Conservation (phyloP, 1,140 invertebrate species). For the Popillia japonica region DNA sequence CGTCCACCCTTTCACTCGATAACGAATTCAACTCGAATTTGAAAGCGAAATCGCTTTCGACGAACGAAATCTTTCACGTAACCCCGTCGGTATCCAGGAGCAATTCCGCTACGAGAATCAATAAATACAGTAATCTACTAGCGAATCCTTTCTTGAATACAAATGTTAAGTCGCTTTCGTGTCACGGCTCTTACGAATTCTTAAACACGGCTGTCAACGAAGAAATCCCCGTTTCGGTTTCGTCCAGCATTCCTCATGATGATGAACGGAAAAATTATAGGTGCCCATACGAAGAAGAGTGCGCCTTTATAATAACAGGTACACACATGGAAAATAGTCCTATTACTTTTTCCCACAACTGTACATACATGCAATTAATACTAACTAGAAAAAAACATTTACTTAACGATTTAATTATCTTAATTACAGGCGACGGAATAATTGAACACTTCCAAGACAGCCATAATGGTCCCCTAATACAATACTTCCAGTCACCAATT, state of each 20-base stretch:
- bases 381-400: too few species aligned
- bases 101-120: conserved; percentile 47
- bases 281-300: conserved; percentile 44
- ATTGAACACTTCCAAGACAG: conserved; percentile 52
- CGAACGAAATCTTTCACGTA: conserved; percentile 56
- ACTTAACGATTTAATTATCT: too few species aligned
- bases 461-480: conserved; percentile 55
- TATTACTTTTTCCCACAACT: too few species aligned
- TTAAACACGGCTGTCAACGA: conserved; percentile 44
- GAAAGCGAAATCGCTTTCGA: conserved; percentile 57
- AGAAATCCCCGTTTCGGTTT: conserved; percentile 44
- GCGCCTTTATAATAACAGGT: conserved; percentile 16
- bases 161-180: conserved; percentile 45
- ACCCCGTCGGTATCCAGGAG: conserved; percentile 50
- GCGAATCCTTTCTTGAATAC: conserved; percentile 38
- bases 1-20: conserved; percentile 40
- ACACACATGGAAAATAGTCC: not conserved
- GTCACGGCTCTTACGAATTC: conserved; percentile 55
- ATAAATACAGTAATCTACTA: conserved; percentile 46
- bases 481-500: conserved; percentile 52
- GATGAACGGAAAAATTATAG: conserved; percentile 26
- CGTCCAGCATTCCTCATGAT: too few species aligned
- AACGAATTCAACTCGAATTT: conserved; percentile 47
- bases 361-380: too few species aligned
- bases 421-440: conserved; percentile 34